phyloP scores from a whole-genome alignment of 2,888 invertebrate species.

The Oscheius sp. region DNA sequence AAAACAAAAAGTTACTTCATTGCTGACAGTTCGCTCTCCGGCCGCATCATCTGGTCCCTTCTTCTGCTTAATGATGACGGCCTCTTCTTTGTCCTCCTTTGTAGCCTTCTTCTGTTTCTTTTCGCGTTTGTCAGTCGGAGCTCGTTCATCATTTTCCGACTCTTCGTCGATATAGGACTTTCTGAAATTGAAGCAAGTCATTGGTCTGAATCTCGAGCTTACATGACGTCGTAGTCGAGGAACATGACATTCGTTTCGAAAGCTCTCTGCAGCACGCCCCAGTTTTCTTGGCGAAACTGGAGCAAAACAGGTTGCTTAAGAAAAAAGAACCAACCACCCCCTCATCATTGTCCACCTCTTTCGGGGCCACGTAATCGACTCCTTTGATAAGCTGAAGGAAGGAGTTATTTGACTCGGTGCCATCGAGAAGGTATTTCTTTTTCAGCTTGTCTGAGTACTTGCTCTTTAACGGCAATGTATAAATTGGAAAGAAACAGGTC shows the following conservation, averaged over 20 bases:
- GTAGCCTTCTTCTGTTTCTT: not conserved
- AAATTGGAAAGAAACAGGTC: no score
- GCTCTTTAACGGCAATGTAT: no score
- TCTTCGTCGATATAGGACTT: not conserved
- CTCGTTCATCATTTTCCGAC: not conserved
- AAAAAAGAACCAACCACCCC: not conserved
- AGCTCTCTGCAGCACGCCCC: not conserved
- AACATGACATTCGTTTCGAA: not conserved
- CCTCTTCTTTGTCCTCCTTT: constrained; percentile 3
- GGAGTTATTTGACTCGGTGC: not conserved
- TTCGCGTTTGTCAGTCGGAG: constrained; percentile 1
- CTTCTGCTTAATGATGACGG: constrained; percentile 7
- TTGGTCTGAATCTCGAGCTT: no score
- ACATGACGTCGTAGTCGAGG: no score
- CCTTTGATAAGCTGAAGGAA: not conserved
- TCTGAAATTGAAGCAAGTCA: no score
- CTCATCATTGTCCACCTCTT: not conserved
- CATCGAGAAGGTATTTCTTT: not conserved
- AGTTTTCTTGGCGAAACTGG: not conserved
- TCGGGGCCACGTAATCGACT: not conserved
- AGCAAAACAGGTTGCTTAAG: not conserved
- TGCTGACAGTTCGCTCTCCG: constrained; percentile 14
- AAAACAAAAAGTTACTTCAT: constrained; percentile 1
- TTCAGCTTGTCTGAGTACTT: no score
- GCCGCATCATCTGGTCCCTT: not conserved